Evolutionary conservation across 2,888 invertebrate species (phyloP), one percentile per base, ranked within the genome.

Genomic region (Macrosiphum euphorbiae): DNA sequence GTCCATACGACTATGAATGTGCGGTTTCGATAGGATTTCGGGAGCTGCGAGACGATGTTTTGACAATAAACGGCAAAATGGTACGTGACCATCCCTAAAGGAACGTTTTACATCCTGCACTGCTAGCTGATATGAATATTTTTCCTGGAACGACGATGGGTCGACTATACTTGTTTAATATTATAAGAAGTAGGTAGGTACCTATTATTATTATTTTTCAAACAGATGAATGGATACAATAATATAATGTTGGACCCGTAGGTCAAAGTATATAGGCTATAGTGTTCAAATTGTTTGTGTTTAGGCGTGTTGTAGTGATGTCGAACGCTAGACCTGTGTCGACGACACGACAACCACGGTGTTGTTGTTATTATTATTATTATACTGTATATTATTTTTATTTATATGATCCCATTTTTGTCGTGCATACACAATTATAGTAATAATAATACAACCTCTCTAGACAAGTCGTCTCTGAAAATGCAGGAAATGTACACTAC

Each of bases 21-120:
- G 91, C 91, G 61, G 88, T 78, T 84, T 4, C 8, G 84, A 58
- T 89, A 89, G 93, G 35, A 93, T 93, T 92, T 89, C 93, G 93
- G 93, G 93, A 93, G 93, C 93, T 61, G 50, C 35, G 35, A 78
- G 8, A 78, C 78, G 93, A 88, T 92, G 88, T 92, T 92, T 92
- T 92, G 92, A 92, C 92, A 92, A 92, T 89, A 55, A 89, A 92
- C 92, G 55, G 78, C 78, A 47, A 55, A 58, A 92, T 16, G 78
- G 89, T 89, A 93, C 92, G 92, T 89, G 88, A 93, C 89, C 89
- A 67, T 89, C 84, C 89, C 84, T 16, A 58, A 89, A 92, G 92
- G 67, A 92, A 91, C 35, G 20, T 55, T 52, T 5, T 24, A 78
- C 78, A 78, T 78, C 28, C 47, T 47, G 67, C 87, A 28, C 47